Evolutionary conservation across 2,113 vertebrate genomes (phyloP), one percentile per base, ranked within the genome.

Genomic region (Melanerpes formicivorus): DNA sequence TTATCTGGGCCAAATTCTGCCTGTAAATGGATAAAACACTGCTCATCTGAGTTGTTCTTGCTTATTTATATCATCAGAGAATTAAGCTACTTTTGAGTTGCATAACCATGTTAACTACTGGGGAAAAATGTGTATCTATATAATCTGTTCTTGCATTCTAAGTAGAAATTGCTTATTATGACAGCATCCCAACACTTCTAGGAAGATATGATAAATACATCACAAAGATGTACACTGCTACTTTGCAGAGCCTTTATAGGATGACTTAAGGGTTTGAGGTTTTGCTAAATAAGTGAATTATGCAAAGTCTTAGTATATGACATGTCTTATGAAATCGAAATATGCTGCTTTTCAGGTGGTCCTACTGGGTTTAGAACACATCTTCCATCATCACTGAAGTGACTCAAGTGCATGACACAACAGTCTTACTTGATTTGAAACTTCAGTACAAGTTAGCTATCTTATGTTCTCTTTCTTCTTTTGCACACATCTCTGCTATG

Each of bases 71-170:
- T 67, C 59, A 84, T 90, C 44, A 66, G 80, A 90, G 48, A 84
- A 74, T 54, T 87, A 80, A 80, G n/a, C 30, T 86, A 27, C 80
- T 85, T 93, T 91, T 90, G 58, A 62, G 58, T 90, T 73, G 18
- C n/a, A 62, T 88, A 84, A 83, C n/a, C n/a, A 26, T 73, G 30
- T 64, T 74, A 90, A 91, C 86, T 52, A 56, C 5, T 56, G 18
- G 22, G 13, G 12, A 59, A 84, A 60, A 62, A 4, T 1, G 25
- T 0, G 0, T 58, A 46, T 81, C 64, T 88, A 6, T 81, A 30
- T 64, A 58, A 81, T 69, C 26, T 91, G 7, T 55, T 91, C 55
- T 79, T 90, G 16, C 59, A 72, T 90, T 91, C 50, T n/a, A 44
- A 4, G 1, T 60, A 89, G 54, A 88, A 88, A 48, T 81, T 75